Base-by-base conservation (phyloP, 2,797 vertebrate genomes). In the Gouania willdenowi region DNA sequence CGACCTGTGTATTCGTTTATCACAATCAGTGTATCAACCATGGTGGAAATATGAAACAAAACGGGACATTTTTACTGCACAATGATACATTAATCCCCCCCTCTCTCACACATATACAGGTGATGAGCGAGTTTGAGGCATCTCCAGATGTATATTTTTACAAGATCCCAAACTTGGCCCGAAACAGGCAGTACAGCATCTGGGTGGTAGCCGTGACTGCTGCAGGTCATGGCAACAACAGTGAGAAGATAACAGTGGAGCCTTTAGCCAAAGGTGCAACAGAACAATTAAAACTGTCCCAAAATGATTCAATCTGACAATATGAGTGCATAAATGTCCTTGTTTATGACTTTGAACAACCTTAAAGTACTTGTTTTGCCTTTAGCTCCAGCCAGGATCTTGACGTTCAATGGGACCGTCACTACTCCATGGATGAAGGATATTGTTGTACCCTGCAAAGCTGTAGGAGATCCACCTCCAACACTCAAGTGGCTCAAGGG, bases 351-450 rank as follows among this genome's bases (percentile, higher is more conserved):
- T n/a, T n/a, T n/a, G 21, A 25, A 3, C 9, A 1, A 4, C 6
- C 9, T 26, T 5, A 16, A 4, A 20, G 6, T 29, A 26, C 10
- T 41, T 13, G 21, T 34, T 20, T 35, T 1, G 5, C 14, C 7
- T 35, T 47, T 51, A 98, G 97, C 94, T 71, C 95, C 96, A 2
- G 95, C 97, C 23, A 86, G 94, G 39, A 97, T 98, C 58, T 79
- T 99, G 45, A 98, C 97, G 1, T 99, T 99, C 77, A 98, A 97
- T 0, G 93, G 97, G n/a, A 98, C 95, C 0, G 95, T 99, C 35
- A 98, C 95, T 3, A 98, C 97, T 0, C 97, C 97, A 0, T 99
- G 97, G 97, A 99, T 99, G 96, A 97, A 92, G 55, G 96, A 99
- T 67, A 98, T 99, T 1, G 88, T 94, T 34, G 81, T 99, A 10